phyloP scores from a whole-genome alignment of 37 sponge, comb jelly and placozoan species.

The Halichondria panicea region DNA sequence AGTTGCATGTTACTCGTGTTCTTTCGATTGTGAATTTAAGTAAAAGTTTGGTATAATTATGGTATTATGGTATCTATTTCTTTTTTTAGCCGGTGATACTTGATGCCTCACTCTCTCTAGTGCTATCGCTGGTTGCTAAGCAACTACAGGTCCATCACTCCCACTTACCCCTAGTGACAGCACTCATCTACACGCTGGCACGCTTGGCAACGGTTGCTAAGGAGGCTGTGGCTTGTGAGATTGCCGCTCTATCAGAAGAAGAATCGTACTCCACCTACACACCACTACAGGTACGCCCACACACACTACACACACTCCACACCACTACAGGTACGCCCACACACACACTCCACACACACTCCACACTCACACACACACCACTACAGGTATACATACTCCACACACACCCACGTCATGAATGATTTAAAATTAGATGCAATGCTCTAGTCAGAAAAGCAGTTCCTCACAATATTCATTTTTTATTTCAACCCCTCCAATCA shows the following conservation, averaged over 20 bases:
- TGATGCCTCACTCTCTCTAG: conserved; percentile 29
- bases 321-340: not conserved
- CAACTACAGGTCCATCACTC: conserved; percentile 7
- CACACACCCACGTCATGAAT: too few species aligned
- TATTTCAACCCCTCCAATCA: too few species aligned
- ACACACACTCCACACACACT: too few species aligned
- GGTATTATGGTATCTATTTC: not conserved
- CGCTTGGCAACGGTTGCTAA: conserved; percentile 24
- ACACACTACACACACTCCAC: not conserved
- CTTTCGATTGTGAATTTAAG: too few species aligned
- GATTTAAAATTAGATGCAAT: too few species aligned
- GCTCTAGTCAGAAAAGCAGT: too few species aligned
- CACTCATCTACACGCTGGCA: conserved; percentile 15
- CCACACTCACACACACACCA: too few species aligned
- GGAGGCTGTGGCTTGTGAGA: too few species aligned
- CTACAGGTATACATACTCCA: too few species aligned
- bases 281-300: conserved; percentile 17
- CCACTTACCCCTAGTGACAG: not conserved
- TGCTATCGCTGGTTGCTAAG: conserved; percentile 15
- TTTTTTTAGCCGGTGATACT: conserved; percentile 16
- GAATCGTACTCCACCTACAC: conserved; percentile 3
- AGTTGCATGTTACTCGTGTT: too few species aligned
- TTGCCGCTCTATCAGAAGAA: not conserved
- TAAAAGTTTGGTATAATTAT: too few species aligned
- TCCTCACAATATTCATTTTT: too few species aligned